phyloP scores from a whole-genome alignment of 1,140 invertebrate genomes.

The Apis florea region DNA sequence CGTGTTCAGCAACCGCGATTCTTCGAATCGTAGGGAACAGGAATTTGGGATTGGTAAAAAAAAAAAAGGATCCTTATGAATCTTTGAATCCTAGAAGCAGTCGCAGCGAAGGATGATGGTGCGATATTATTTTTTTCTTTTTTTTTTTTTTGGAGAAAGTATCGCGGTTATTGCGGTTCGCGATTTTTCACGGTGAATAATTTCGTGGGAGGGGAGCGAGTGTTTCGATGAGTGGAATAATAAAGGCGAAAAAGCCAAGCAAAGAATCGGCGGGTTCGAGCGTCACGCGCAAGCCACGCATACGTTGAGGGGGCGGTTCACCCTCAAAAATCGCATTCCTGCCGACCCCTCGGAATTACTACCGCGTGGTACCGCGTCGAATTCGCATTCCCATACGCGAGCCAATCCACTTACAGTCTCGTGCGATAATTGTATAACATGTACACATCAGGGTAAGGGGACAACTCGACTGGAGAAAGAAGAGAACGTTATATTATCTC shows the following conservation, averaged over 20 bases:
- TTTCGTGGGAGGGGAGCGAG: background rate
- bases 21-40: no score
- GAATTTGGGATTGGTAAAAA: no score
- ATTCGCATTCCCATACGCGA: constrained; percentile 74
- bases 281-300: constrained; percentile 29
- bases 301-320: constrained; percentile 43
- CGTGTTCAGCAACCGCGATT: no score
- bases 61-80: no score
- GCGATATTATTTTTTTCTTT: background rate
- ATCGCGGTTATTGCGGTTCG: background rate
- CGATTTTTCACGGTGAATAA: constrained; percentile 47
- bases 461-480: background rate
- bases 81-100: no score
- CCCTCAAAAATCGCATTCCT: constrained; percentile 74
- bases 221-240: background rate
- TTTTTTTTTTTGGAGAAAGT: background rate
- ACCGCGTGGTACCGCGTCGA: constrained; percentile 60
- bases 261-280: constrained; percentile 7
- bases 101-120: background rate
- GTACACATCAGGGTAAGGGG: background rate
- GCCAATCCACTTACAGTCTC: constrained; percentile 25
- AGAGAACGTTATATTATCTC: no score
- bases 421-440: constrained; percentile 18
- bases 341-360: constrained; percentile 68
- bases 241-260: background rate